Percentiles rank a stretch among this genome's conserved stretches.
Conservation (phyloP, 2,113 vertebrate genomes). For the Caranx ignobilis region DNA sequence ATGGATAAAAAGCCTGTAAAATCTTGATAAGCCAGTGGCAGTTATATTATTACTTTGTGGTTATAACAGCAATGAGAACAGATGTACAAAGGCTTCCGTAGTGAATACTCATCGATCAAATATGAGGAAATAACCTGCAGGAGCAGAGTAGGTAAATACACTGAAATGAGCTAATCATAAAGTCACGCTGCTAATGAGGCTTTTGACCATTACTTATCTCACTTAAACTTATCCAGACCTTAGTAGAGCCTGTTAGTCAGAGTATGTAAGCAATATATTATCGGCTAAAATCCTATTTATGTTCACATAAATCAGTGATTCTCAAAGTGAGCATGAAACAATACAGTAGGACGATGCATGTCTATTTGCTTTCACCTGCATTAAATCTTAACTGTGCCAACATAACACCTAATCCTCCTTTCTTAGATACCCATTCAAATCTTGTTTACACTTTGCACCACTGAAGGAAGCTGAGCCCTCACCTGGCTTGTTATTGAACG, state of each 20-base stretch:
- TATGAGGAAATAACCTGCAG: slow-evolving; percentile 14
- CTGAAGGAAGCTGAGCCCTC: slow-evolving; percentile 36
- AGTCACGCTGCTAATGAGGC: neutral
- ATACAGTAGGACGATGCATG: slow-evolving; percentile 2
- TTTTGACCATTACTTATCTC: neutral
- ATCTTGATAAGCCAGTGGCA: neutral
- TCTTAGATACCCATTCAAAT: slow-evolving; percentile 36
- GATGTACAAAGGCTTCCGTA: neutral
- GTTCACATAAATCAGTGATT: neutral
- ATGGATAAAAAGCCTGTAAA: neutral
- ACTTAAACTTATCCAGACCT: neutral
- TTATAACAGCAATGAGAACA: neutral
- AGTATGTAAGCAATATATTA: neutral
- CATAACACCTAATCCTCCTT: slow-evolving; percentile 42
- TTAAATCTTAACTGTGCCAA: slow-evolving; percentile 6
- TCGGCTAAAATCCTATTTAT: slow-evolving; percentile 3
- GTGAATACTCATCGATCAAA: neutral
- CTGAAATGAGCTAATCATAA: slow-evolving; percentile 12
- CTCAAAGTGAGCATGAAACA: neutral
- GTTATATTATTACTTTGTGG: neutral
- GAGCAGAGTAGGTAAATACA: slow-evolving; percentile 18
- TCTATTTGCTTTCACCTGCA: neutral
- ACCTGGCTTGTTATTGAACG: slow-evolving; percentile 23
- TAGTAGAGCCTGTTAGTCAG: slow-evolving; percentile 27
- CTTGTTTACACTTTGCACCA: slow-evolving; percentile 40